Evolutionary conservation across 2,888 invertebrate species (phyloP), one percentile per base, ranked within the genome.

Genomic region (Syrphus vitripennis): DNA sequence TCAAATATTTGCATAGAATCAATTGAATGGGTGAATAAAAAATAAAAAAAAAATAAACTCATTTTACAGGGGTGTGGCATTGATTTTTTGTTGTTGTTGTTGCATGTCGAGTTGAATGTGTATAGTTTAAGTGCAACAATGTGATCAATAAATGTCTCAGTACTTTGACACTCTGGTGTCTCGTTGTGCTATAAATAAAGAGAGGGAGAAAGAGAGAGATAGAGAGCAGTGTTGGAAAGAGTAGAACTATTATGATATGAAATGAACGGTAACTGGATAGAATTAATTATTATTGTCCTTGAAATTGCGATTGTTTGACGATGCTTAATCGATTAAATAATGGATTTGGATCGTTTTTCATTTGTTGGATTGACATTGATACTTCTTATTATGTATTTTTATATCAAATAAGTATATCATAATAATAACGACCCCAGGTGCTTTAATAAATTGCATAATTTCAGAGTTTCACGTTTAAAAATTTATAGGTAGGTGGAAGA

Each of bases 111-210:
- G 14, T 10, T 26, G 16, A 21, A 55, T 34, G 65, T 63, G 50
- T 42, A 55, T 16, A 53, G 65, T 34, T 34, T 12, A 12, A 34
- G 12, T n/a, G 4, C 34, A 34, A 12, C 12, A 12, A 12, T 34
- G 34, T 34, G 12, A 67, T 67, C 67, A 76, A 76, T 76, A 67
- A n/a, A 37, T 76, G 65, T 67, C 57, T 67, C 67, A 45, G 48
- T 76, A 67, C n/a, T 26, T 26, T 65, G 55, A 57, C 53, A 34
- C 24, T 53, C 53, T 24, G 14, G 14, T 57, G 10, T 55, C 50
- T n/a, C 6, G 14, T n/a, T n/a, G n/a, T n/a, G n/a, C n/a, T n/a
- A n/a, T n/a, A n/a, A n/a, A n/a, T n/a, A n/a, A n/a, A n/a, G n/a
- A n/a, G n/a, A n/a, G n/a, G n/a, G n/a, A n/a, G n/a, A n/a, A n/a